phyloP scores from a whole-genome alignment of 2,888 invertebrate genomes.

The Drosophila barbarae region DNA sequence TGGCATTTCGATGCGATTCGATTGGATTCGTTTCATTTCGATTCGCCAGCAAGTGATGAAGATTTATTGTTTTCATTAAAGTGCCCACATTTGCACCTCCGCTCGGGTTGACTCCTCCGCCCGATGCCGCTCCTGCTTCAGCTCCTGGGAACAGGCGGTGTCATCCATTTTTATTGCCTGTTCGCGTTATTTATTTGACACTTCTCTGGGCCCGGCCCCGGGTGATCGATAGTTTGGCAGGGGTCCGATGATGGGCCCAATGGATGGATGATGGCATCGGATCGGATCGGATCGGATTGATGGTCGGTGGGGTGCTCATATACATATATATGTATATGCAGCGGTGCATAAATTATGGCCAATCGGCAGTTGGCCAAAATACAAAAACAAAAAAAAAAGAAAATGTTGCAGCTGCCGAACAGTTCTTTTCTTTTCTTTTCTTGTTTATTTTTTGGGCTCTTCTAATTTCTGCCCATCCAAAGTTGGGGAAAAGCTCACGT shows the following conservation, averaged over 20 bases:
- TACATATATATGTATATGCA: slow-evolving; percentile 44
- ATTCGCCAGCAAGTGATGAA: slow-evolving; percentile 56
- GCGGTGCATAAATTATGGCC: slow-evolving; percentile 63
- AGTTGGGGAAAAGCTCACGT: slow-evolving; percentile 49
- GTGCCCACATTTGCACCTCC: slow-evolving; percentile 70
- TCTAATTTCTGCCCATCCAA: slow-evolving; percentile 3
- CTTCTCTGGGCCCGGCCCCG: slow-evolving; percentile 53
- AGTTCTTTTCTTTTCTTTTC: not conserved
- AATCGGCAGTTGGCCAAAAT: slow-evolving; percentile 55
- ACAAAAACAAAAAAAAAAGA: not conserved
- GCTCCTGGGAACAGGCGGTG: slow-evolving; percentile 4
- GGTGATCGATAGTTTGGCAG: slow-evolving; percentile 59
- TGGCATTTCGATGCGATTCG: slow-evolving; percentile 42
- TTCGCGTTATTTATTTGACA: slow-evolving; percentile 70
- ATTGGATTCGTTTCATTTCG: slow-evolving; percentile 10
- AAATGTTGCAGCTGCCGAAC: slow-evolving; percentile 26
- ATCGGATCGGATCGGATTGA: slow-evolving; percentile 25
- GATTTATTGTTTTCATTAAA: slow-evolving; percentile 72
- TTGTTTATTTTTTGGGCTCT: not conserved
- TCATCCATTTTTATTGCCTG: slow-evolving; percentile 51
- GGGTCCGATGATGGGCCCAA: slow-evolving; percentile 36
- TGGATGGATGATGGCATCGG: slow-evolving; percentile 44
- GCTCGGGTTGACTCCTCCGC: slow-evolving; percentile 27
- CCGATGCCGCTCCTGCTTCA: not conserved
- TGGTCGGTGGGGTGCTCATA: slow-evolving; percentile 34